phyloP scores from a whole-genome alignment of 2,888 invertebrate species.

The Lissonota sp. region DNA sequence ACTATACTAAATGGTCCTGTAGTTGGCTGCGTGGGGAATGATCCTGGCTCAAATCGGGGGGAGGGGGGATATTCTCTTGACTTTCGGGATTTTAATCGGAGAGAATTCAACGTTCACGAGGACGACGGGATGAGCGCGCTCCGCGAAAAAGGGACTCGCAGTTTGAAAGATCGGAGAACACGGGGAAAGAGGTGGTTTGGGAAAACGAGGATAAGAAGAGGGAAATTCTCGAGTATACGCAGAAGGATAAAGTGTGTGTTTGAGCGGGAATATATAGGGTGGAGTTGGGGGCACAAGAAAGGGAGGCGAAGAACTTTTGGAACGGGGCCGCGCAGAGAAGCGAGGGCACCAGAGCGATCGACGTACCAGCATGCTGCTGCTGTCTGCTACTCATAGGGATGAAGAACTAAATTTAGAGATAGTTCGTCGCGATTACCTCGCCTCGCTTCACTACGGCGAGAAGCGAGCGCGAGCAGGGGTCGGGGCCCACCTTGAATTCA shows the following conservation, averaged over 20 bases:
- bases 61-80: conserved; percentile 36
- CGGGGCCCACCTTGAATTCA: conserved; percentile 65
- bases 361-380: conserved; percentile 65
- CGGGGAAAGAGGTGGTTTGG: conserved; percentile 11
- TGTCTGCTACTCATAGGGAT: conserved; percentile 59
- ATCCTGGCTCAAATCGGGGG: conserved; percentile 13
- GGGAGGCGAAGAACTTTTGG: conserved; percentile 21
- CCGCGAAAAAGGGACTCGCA: conserved; percentile 34
- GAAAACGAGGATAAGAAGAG: conserved; percentile 1
- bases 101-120: conserved; percentile 34
- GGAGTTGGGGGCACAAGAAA: conserved; percentile 16
- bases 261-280: neutral
- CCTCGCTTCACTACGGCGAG: conserved; percentile 48
- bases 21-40: conserved; percentile 22
- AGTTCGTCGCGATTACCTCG: conserved; percentile 73
- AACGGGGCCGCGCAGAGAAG: conserved; percentile 4
- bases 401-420: conserved; percentile 72
- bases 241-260: too few species aligned
- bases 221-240: neutral
- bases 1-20: conserved; percentile 33
- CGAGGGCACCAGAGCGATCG: conserved; percentile 49
- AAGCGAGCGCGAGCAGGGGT: conserved; percentile 1
- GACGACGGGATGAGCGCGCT: conserved; percentile 1
- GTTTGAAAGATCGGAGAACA: conserved; percentile 45
- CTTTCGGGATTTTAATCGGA: conserved; percentile 63